Base-by-base conservation (phyloP, 2,797 vertebrate species). In the Tympanoctomys barrerae region DNA sequence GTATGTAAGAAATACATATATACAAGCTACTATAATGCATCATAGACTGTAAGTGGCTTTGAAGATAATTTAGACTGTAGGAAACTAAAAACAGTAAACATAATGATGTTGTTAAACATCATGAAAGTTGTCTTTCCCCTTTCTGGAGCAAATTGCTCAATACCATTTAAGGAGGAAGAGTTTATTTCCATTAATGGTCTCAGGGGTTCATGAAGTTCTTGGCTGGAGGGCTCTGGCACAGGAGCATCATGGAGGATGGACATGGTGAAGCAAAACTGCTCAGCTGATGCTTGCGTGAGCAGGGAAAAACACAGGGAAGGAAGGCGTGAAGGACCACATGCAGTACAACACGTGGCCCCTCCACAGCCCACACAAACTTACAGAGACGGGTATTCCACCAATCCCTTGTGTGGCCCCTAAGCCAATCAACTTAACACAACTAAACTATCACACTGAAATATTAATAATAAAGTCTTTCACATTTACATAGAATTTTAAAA, bases 271-370 rank as follows among this genome's bases (percentile, higher is more conserved):
- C 26, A 78, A 31, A 31, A 9, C 42, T 52, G 16, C 16, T 52
- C 28, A 49, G 22, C 31, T 52, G 13, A 18, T 14, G 46, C 2
- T 31, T 26, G 16, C 13, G 13, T 9, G 14, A 31, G 14, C 2
- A 33, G 24, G 46, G 13, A 46, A 19, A 52, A 49, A 12, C 26
- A 73, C 5, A 14, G 8, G 13, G 31, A 52, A 49, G 13, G 28
- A 49, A 49, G 49, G 42, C 10, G 26, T 9, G 24, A 18, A 7
- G 16, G 26, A 3, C 2, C 0, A 2, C 7, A 5, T 31, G 46
- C 0, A 52, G 71, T 12, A 26, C 11, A 26, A 4, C 2, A 5
- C 9, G 36, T 21, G 22, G 11, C 36, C 21, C 36, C 21, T 12
- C 36, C 71, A 42, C 21, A 39, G 42, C 36, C 36, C 39, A 42